Evolutionary conservation across 1,140 invertebrate genomes (phyloP), one percentile per base, ranked within the genome.

Genomic region (Polypedilum vanderplanki): DNA sequence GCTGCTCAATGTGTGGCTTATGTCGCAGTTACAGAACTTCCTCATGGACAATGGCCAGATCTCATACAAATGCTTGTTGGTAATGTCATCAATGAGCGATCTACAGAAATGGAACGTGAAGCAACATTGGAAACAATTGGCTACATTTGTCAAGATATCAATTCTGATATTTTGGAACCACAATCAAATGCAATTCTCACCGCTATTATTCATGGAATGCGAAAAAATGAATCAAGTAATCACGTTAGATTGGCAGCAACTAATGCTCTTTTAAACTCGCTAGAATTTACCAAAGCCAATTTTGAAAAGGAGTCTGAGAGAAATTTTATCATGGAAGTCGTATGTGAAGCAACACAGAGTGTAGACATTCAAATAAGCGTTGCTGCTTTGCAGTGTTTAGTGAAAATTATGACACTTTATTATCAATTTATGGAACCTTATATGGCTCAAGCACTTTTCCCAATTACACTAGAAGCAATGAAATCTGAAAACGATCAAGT

Each of bases 281-380:
- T 99, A 22, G 98, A 99, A 86, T 99, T 99, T 81, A 99, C 97
- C 7, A 95, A 95, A 85, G 93, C 93, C 15, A 99, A 99, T 85
- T 99, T 99, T 86, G 95, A 98, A 78, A 96, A 95, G 83, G 96
- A 98, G 86, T 89, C 90, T 77, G 98, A 99, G 85, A 87, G 98
- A 78, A 97, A 99, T 84, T 98, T 97, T 81, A 99, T 99, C 65
- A 99, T 99, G 98, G 96, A 99, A 88, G 96, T 98, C 24, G 97
- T 99, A 9, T 99, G 98, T 83, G 91, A 94, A 84, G 91, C 93
- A 18, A 95, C 93, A 10, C 93, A 94, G 79, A 93, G 90, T 3
- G 81, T 86, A 46, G 94, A 98, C 80, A 91, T 92, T 57, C 90
- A 94, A 83, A 93, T 97, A 75, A 90, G 92, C 86, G 97, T 99